phyloP scores from a whole-genome alignment of 2,797 vertebrate genomes.

The Gobio occitaniae region DNA sequence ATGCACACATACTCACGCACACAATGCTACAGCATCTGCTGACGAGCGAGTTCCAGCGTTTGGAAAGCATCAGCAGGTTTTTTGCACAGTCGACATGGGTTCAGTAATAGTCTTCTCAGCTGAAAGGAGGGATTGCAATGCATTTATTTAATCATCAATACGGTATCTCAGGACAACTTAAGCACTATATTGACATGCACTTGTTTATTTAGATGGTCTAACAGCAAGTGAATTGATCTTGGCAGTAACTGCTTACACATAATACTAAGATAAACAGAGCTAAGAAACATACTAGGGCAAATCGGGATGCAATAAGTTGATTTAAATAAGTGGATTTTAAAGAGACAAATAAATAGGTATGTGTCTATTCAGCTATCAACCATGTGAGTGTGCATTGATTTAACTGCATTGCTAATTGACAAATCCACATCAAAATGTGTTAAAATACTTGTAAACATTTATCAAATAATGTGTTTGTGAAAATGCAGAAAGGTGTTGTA shows the following conservation, averaged over 20 bases:
- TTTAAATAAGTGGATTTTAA: neutral
- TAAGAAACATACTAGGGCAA: neutral
- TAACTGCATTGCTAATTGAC: neutral
- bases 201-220: slow-evolving; percentile 8
- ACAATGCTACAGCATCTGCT: slow-evolving; percentile 55
- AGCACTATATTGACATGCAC: slow-evolving; percentile 20
- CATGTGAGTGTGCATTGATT: neutral
- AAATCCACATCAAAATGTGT: neutral
- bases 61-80: slow-evolving; percentile 58
- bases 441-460: neutral
- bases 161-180: slow-evolving; percentile 33
- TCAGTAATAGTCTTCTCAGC: slow-evolving; percentile 55
- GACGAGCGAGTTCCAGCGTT: slow-evolving; percentile 49
- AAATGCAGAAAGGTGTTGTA: neutral
- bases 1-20: slow-evolving; percentile 33
- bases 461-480: neutral
- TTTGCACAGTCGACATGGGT: slow-evolving; percentile 48
- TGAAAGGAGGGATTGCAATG: slow-evolving; percentile 44
- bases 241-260: neutral
- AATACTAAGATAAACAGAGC: neutral
- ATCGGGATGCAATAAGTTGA: neutral
- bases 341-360: neutral
- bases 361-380: neutral
- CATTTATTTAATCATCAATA: slow-evolving; percentile 59
- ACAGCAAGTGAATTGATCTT: slow-evolving; percentile 4